Evolutionary conservation across 2,797 vertebrate genomes (phyloP).

Genomic region (Hoplostethus mediterraneus): DNA sequence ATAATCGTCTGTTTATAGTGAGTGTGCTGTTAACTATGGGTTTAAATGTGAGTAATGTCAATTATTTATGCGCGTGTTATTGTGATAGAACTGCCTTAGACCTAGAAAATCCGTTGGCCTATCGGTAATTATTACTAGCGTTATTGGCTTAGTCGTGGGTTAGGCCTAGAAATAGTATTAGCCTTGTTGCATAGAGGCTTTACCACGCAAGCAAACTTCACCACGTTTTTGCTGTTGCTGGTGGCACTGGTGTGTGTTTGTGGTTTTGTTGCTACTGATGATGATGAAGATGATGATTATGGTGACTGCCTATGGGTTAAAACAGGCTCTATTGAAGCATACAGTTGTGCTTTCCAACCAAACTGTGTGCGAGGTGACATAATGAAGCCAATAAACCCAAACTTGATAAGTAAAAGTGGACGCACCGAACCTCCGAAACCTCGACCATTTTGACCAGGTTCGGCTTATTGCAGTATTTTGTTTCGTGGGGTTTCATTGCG

Average conservation of each 20-base stretch:
- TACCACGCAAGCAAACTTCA: constrained; percentile 55
- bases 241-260: constrained; percentile 20
- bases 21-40: constrained; percentile 7
- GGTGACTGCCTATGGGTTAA: constrained; percentile 61
- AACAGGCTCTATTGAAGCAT: constrained; percentile 55
- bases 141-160: constrained; percentile 60
- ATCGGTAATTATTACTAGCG: constrained; percentile 52
- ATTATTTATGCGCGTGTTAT: constrained; percentile 28
- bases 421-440: constrained; percentile 9
- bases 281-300: constrained; percentile 67
- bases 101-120: constrained; percentile 36
- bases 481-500: constrained; percentile 1
- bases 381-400: constrained; percentile 33
- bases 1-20: not conserved
- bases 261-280: constrained; percentile 58
- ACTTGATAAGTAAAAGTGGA: constrained; percentile 47
- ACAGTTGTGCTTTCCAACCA: constrained; percentile 46
- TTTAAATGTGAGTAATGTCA: constrained; percentile 35
- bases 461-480: no score
- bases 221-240: constrained; percentile 31
- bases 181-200: constrained; percentile 55
- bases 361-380: constrained; percentile 51
- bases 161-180: constrained; percentile 60
- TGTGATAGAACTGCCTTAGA: constrained; percentile 16
- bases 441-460: constrained; percentile 3